These are phyloP conservation scores for Trogon surrucura DNA, from an alignment of 2,113 vertebrate species.

Conservation along the genomic window DNA sequence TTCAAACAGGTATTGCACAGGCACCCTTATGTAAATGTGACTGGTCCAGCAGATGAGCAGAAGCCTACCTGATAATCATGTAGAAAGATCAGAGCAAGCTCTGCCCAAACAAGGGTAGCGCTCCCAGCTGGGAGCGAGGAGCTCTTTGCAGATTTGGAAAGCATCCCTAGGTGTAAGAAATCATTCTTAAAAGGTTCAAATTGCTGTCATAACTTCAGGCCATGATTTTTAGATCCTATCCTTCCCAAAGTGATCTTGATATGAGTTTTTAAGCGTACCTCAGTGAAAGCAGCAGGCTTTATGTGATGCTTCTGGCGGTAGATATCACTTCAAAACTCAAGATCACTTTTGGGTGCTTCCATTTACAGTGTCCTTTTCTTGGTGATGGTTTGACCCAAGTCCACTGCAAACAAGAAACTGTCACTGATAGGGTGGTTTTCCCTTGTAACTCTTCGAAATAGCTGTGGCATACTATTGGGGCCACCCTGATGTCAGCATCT, in stretches of 20 bases:
- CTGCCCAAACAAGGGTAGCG: accelerated
- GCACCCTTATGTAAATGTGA: slow-evolving; percentile 60
- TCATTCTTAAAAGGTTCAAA: not conserved
- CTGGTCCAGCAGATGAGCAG: not conserved
- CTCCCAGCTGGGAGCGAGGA: not conserved
- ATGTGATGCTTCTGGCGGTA: not conserved
- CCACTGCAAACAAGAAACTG: not conserved
- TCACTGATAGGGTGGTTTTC: not conserved
- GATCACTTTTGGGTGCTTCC: not conserved
- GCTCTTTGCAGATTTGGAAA: not conserved
- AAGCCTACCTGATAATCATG: not conserved
- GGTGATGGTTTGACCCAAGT: not conserved
- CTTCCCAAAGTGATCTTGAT: not conserved
- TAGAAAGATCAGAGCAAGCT: not conserved
- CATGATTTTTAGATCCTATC: not conserved
- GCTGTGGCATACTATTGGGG: not conserved
- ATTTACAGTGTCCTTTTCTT: not conserved
- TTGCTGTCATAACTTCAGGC: not conserved
- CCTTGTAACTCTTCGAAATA: not conserved
- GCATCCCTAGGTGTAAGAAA: not conserved
- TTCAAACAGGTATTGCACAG: slow-evolving; percentile 48
- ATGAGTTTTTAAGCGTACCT: not conserved
- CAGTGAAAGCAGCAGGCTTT: not conserved
- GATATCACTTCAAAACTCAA: not conserved
- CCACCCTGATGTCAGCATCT: not conserved